A percentile compares a stretch with the other conserved stretches of the same genome.
These are phyloP conservation scores for Vanessa tameamea DNA, from an alignment of 1,140 invertebrate species.

Conservation along the genomic window DNA sequence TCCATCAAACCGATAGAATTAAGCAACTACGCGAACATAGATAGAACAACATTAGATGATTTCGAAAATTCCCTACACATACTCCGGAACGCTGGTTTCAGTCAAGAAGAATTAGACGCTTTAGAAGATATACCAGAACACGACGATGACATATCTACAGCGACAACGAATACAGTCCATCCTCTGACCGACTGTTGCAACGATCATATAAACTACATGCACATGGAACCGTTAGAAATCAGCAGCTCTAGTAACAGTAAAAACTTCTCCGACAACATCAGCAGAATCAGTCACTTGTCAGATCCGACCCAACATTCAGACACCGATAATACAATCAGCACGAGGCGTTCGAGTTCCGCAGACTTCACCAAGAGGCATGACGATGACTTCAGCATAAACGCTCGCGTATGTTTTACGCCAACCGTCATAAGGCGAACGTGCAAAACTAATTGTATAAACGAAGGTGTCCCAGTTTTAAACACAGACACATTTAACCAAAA, in stretches of 20 bases:
- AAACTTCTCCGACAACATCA: constrained; percentile 70
- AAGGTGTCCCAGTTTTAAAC: constrained; percentile 48
- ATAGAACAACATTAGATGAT: constrained; percentile 85
- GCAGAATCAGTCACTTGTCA: constrained; percentile 70
- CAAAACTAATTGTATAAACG: constrained; percentile 62
- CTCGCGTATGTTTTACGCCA: constrained; percentile 66
- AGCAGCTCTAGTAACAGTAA: constrained; percentile 68
- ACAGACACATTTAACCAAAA: constrained; percentile 36
- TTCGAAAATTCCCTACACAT: constrained; percentile 88
- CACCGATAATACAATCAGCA: constrained; percentile 64
- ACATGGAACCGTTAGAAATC: constrained; percentile 66
- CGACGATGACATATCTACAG: constrained; percentile 70
- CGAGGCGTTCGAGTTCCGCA: constrained; percentile 73
- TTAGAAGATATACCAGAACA: constrained; percentile 77
- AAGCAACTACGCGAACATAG: constrained; percentile 86
- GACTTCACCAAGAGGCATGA: constrained; percentile 76
- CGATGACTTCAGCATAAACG: constrained; percentile 62
- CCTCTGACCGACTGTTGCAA: constrained; percentile 65
- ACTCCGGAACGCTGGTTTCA: constrained; percentile 81
- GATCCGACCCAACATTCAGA: constrained; percentile 73
- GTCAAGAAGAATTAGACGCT: constrained; percentile 79
- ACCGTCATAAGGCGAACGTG: constrained; percentile 63
- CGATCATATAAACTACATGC: constrained; percentile 71
- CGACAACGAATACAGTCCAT: constrained; percentile 66
- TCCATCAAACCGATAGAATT: constrained; percentile 64